Conservation (phyloP, 2,888 invertebrate genomes). For the Ochropacha duplaris region DNA sequence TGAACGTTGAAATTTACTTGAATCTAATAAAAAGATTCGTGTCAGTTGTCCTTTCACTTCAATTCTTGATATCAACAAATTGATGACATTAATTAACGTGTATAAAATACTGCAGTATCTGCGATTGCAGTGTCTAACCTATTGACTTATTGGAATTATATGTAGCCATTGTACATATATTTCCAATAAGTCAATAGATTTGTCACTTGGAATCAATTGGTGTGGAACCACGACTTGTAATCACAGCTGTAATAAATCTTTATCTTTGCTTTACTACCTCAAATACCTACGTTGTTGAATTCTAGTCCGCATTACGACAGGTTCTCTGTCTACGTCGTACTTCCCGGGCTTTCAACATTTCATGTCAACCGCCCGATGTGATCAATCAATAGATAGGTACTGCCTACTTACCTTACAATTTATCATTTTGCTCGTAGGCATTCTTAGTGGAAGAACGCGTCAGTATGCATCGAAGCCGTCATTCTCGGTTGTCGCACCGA, state of each 20-base stretch:
- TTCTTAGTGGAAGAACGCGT: constrained; percentile 20
- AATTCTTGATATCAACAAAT: neutral
- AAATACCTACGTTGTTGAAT: neutral
- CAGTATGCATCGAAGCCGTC: constrained; percentile 20
- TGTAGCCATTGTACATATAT: neutral
- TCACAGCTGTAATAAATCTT: neutral
- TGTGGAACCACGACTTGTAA: neutral
- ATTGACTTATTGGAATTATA: no score
- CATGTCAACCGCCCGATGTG: constrained; percentile 1
- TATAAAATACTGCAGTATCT: no score
- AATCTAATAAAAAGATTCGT: neutral
- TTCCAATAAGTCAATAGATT: neutral
- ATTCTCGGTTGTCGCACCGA: constrained; percentile 16
- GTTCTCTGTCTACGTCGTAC: constrained; percentile 1
- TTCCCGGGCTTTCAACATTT: neutral
- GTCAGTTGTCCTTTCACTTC: neutral
- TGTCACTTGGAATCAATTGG: neutral
- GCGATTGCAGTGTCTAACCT: neutral
- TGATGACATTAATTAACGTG: no score
- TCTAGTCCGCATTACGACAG: neutral
- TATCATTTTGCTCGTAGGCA: neutral
- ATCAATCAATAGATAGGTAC: neutral
- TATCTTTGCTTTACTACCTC: neutral
- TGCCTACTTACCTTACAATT: neutral
- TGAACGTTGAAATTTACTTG: neutral